Conservation (phyloP, 2,113 vertebrate genomes). For the Prinia subflava region DNA sequence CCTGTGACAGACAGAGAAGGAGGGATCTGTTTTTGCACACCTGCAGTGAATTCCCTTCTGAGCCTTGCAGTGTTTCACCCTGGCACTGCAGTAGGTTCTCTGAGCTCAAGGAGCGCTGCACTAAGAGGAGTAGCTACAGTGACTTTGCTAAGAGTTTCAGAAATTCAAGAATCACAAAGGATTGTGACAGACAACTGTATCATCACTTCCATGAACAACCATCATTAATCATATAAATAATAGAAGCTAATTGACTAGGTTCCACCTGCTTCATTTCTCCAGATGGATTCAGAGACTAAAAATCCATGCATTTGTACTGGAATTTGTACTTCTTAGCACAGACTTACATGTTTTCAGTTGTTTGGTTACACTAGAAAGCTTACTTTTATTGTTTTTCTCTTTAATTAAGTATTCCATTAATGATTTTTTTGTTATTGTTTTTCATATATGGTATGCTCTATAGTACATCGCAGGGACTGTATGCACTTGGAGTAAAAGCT, state of each 20-base stretch:
- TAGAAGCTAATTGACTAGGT: background rate
- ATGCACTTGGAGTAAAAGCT: background rate
- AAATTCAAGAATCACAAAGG: background rate
- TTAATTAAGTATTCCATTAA: background rate
- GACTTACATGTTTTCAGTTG: background rate
- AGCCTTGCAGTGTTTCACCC: background rate
- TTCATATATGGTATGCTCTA: background rate
- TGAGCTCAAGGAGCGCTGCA: background rate
- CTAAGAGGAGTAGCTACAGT: background rate
- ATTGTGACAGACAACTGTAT: background rate
- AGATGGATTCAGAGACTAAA: background rate
- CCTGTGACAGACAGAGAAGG: background rate
- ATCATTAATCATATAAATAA: background rate
- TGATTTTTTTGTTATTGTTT: background rate
- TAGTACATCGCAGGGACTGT: fast-evolving
- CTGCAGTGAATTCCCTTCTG: background rate
- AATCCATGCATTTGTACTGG: background rate
- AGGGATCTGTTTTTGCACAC: background rate
- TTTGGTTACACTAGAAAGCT: background rate
- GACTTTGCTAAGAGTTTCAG: background rate
- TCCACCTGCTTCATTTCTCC: background rate
- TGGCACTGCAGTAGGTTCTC: background rate
- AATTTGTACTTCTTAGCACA: background rate
- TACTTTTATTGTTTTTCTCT: background rate
- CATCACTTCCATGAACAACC: background rate